Conservation (phyloP, 2,113 vertebrate genomes). For the Grammomys dolichurus region DNA sequence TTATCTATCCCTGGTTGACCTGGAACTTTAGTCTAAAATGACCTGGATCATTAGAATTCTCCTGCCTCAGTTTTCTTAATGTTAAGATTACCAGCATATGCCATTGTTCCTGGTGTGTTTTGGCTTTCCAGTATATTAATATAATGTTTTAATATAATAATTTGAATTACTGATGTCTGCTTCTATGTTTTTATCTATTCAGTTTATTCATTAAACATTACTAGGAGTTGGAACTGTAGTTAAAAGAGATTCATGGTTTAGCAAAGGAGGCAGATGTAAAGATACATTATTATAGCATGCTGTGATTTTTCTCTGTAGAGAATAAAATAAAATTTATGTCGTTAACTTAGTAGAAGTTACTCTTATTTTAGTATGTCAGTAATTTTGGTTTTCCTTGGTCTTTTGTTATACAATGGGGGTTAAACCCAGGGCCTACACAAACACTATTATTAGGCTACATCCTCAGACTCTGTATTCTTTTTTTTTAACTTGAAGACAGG, state of each 20-base stretch:
- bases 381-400: not conserved
- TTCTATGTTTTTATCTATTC: not conserved
- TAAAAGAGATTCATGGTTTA: not conserved
- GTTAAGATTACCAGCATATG: not conserved
- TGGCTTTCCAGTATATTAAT: not conserved
- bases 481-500: not conserved
- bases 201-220: not conserved
- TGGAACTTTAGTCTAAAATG: not conserved
- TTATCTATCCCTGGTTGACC: not conserved
- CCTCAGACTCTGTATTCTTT: not conserved
- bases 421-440: not conserved
- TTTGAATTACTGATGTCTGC: not conserved
- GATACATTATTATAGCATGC: not conserved
- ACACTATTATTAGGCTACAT: not conserved
- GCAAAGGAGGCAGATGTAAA: not conserved
- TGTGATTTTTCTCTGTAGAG: not conserved
- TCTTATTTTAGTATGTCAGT: not conserved
- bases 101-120: not conserved
- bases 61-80: not conserved
- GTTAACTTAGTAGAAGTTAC: not conserved
- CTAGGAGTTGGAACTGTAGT: not conserved
- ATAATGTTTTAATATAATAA: not conserved
- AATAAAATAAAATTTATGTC: not conserved
- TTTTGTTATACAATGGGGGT: not conserved
- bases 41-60: not conserved